These are phyloP conservation scores for Hypselothyrea guttata DNA, from an alignment of 2,888 invertebrate genomes.

Conservation along the genomic window DNA sequence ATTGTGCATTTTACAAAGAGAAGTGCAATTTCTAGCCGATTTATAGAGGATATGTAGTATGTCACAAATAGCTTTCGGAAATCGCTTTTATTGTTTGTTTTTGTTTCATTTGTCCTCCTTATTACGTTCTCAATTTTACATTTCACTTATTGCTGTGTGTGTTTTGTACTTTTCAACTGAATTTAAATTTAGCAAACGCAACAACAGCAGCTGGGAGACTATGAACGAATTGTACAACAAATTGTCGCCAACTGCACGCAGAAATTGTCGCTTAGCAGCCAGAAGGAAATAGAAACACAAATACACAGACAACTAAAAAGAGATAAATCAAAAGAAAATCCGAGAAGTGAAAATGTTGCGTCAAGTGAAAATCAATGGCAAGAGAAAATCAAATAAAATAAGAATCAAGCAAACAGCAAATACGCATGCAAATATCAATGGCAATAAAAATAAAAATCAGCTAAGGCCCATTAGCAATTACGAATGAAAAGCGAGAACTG, in stretches of 20 bases:
- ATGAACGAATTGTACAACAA: conserved; percentile 59
- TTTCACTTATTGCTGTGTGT: conserved; percentile 24
- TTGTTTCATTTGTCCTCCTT: too few species aligned
- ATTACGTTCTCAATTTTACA: too few species aligned
- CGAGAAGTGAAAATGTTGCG: conserved; percentile 22
- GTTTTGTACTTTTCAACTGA: conserved; percentile 8
- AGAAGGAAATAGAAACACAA: too few species aligned
- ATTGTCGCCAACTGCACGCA: conserved; percentile 68
- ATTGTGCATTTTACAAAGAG: too few species aligned
- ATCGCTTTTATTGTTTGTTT: too few species aligned
- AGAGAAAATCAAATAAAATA: conserved; percentile 30
- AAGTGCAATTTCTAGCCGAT: too few species aligned
- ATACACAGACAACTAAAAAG: too few species aligned
- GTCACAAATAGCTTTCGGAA: too few species aligned
- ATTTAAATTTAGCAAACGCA: conserved; percentile 59
- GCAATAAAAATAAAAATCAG: conserved; percentile 20
- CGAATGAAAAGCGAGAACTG: conserved; percentile 27
- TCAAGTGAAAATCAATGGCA: conserved; percentile 34
- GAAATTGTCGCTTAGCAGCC: conserved; percentile 50
- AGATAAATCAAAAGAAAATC: conserved; percentile 1
- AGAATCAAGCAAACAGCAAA: conserved; percentile 19
- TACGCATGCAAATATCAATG: conserved; percentile 7
- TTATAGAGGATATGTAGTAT: too few species aligned
- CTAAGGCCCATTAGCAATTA: conserved; percentile 7
- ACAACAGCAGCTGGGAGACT: conserved; percentile 17